Evolutionary conservation across 2,797 vertebrate species (phyloP).

Genomic region (Rhynchonycteris naso): DNA sequence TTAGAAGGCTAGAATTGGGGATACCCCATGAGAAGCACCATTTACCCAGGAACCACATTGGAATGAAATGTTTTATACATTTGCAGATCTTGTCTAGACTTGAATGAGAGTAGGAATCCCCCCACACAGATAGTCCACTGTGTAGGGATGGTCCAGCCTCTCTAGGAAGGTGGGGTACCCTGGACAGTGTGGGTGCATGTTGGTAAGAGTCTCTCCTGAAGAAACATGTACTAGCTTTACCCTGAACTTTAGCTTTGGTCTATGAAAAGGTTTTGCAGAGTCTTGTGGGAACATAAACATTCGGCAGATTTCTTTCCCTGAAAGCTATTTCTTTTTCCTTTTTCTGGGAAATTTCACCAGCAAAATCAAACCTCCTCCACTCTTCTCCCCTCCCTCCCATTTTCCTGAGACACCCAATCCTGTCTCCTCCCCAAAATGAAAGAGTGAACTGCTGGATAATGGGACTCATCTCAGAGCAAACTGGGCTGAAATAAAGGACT

Average conservation of each 20-base stretch:
- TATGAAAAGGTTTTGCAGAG: constrained; percentile 74
- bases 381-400: constrained; percentile 55
- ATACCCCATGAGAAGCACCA: neutral
- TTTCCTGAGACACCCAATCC: constrained; percentile 35
- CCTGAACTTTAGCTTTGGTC: constrained; percentile 74
- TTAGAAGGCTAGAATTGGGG: neutral
- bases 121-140: too few relatives aligned
- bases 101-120: neutral
- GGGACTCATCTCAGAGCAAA: constrained; percentile 58
- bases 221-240: constrained; percentile 58
- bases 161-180: neutral
- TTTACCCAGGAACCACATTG: neutral
- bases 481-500: constrained; percentile 57
- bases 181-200: constrained; percentile 18
- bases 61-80: neutral
- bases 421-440: constrained; percentile 5
- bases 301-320: constrained; percentile 78
- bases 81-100: constrained; percentile 15
- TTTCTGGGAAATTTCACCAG: constrained; percentile 77
- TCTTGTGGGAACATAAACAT: constrained; percentile 81
- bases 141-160: neutral
- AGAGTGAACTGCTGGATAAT: constrained; percentile 73
- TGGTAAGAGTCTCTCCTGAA: constrained; percentile 64
- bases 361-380: constrained; percentile 68
- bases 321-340: constrained; percentile 79